These are phyloP conservation scores for Cylloceria caligata DNA, from an alignment of 2,888 invertebrate genomes.

Conservation along the genomic window DNA sequence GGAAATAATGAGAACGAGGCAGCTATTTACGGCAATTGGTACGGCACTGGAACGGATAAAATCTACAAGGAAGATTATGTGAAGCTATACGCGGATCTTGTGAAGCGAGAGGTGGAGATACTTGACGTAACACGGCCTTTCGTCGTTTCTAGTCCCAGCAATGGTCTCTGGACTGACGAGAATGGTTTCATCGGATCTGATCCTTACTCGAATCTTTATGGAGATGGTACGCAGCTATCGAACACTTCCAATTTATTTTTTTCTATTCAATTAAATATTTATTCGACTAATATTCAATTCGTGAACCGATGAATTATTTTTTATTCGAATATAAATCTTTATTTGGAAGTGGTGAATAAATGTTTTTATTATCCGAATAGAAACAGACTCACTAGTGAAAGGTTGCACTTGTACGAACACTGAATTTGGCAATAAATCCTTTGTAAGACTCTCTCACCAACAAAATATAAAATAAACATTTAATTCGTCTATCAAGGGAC, in stretches of 20 bases:
- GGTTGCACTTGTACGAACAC: too few relatives aligned
- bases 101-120: constrained; percentile 88
- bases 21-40: constrained; percentile 94
- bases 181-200: constrained; percentile 92
- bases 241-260: not conserved
- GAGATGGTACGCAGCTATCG: constrained; percentile 89
- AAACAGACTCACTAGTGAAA: too few relatives aligned
- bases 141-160: constrained; percentile 96
- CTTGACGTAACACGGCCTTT: constrained; percentile 89
- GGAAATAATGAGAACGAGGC: constrained; percentile 99
- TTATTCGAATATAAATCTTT: not conserved
- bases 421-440: too few relatives aligned
- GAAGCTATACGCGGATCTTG: constrained; percentile 92
- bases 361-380: too few relatives aligned
- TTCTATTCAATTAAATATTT: not conserved
- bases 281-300: not conserved
- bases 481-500: too few relatives aligned
- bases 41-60: constrained; percentile 85
- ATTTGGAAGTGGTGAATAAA: too few relatives aligned
- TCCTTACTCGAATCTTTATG: constrained; percentile 92
- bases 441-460: too few relatives aligned
- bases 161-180: constrained; percentile 90
- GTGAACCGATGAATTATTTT: not conserved
- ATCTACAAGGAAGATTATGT: constrained; percentile 92
- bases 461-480: too few relatives aligned